Evolutionary conservation across 2,888 invertebrate species (phyloP).

Genomic region (Luperina nickerlii): DNA sequence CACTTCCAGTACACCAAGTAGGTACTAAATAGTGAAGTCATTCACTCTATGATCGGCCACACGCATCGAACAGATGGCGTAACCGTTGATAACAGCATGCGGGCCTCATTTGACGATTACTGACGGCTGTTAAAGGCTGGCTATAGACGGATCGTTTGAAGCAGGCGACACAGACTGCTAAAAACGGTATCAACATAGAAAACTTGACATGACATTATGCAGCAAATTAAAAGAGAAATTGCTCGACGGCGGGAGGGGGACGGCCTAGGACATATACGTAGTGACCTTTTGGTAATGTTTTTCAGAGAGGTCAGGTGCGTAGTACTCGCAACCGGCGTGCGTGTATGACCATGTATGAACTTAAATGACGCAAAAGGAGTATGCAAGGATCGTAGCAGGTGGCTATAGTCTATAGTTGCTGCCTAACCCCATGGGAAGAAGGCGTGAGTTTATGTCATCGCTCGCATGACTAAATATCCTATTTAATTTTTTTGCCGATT

Average conservation of each 20-base stretch:
- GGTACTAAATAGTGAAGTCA: constrained; percentile 53
- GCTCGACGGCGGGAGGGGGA: neutral
- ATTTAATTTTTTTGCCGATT: too few relatives aligned
- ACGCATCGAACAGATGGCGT: constrained; percentile 66
- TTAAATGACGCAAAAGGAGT: too few relatives aligned
- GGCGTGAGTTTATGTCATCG: neutral
- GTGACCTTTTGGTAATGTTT: neutral
- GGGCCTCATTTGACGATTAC: constrained; percentile 59
- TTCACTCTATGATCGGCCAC: constrained; percentile 57
- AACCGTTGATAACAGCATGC: constrained; percentile 63
- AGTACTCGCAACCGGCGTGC: neutral
- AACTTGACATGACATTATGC: neutral
- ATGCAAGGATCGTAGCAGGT: neutral
- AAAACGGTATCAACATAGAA: neutral
- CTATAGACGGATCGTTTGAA: constrained; percentile 19
- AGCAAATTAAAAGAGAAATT: neutral
- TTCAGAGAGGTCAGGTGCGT: neutral
- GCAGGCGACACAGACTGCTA: neutral
- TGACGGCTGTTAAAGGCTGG: constrained; percentile 53
- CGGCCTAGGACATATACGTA: neutral
- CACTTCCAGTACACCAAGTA: constrained; percentile 34
- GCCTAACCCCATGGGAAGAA: neutral
- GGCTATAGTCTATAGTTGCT: neutral
- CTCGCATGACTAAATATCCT: too few relatives aligned
- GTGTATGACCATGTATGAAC: neutral